Base-by-base conservation (phyloP, 2,113 vertebrate genomes). In the Corvus moneduloides region DNA sequence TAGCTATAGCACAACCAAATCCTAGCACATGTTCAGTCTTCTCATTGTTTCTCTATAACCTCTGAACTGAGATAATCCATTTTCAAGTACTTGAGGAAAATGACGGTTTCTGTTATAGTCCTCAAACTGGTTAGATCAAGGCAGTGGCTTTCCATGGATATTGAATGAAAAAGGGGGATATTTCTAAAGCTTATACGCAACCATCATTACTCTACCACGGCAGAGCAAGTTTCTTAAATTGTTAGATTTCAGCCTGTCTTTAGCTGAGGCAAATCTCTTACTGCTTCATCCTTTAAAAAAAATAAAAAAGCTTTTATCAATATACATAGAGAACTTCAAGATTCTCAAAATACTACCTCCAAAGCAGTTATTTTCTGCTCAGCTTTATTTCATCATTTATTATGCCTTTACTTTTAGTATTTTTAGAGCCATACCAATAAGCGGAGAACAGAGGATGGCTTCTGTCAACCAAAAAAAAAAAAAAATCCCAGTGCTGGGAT, bases 1-100 rank as follows among this genome's bases (percentile, higher is more conserved):
- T 27, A n/a, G 10, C 19, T 68, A 6, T 10, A 67, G 35, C 22
- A 28, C 18, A 94, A 55, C 19, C 41, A 89, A 89, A 72, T 44
- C 24, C 28, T 26, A 67, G 35, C 0, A 0, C 16, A 14, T 30
- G 19, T 33, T 33, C 27, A 32, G 11, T 51, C 54, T 26, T 39
- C 58, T 51, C 58, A 67, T 66, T 81, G 18, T 51, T 94, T 24
- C 44, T 69, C 80, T 64, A 37, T 12, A 74, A 44, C 28, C 35
- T 56, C 56, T 43, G 23, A 78, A 84, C 13, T 46, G 3, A 5
- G 12, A 43, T 27, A 82, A 41, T 64, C 35, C 18, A 46, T 81
- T 92, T 84, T 66, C 52, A 87, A 59, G 30, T 8, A 48, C 32
- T 51, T 19, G 68, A 68, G 7, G 39, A 82, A 82, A 87, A 75